These are phyloP conservation scores for Plotosus lineatus DNA, from an alignment of 2,113 vertebrate species.

Conservation along the genomic window DNA sequence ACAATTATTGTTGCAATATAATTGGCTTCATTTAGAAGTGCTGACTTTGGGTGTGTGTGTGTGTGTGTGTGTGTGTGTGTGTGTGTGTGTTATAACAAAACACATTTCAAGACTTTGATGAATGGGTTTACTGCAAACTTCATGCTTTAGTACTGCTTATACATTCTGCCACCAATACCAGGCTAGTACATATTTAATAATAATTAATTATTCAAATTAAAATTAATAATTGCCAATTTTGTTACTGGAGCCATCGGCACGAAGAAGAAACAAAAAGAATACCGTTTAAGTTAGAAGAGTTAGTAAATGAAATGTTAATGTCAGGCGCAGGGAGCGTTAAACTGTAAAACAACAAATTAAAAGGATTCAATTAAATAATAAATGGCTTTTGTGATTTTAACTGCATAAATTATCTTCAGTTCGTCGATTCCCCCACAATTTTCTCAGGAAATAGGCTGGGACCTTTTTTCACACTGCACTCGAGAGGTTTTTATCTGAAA, in stretches of 20 bases:
- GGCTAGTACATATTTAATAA: not conserved
- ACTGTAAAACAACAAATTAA: slow-evolving; percentile 12
- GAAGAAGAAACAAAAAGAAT: not conserved
- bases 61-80: not conserved
- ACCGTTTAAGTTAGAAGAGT: not conserved
- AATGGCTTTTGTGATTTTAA: not conserved
- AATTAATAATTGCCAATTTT: not conserved
- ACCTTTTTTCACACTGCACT: not conserved
- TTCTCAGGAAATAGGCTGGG: not conserved
- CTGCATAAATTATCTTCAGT: not conserved
- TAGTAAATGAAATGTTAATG: slow-evolving; percentile 14
- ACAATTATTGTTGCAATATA: not conserved
- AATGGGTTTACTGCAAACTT: not conserved
- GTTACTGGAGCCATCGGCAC: not conserved
- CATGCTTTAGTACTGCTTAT: not conserved
- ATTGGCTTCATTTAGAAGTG: not conserved
- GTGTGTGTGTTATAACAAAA: not conserved
- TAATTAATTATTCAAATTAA: too few relatives aligned
- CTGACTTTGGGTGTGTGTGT: not conserved
- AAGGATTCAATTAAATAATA: not conserved
- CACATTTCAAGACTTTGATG: not conserved
- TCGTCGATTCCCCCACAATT: not conserved
- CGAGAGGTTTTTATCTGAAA: not conserved
- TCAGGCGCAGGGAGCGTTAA: slow-evolving; percentile 2
- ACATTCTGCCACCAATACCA: not conserved